Base-by-base conservation (phyloP, 2,888 invertebrate species). In the Mallateleia sp. region DNA sequence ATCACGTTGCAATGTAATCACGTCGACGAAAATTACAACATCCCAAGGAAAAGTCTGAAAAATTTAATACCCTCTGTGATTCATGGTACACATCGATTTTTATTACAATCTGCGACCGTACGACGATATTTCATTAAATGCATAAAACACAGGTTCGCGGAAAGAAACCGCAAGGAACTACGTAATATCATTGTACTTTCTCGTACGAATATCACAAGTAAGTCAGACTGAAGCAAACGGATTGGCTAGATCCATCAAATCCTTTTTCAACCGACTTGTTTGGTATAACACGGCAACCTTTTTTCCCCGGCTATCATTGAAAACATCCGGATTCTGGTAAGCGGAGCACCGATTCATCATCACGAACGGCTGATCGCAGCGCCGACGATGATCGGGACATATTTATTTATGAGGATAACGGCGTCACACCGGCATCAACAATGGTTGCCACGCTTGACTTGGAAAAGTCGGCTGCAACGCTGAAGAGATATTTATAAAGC, bases 401-500 rank as follows among this genome's bases (percentile, higher is more conserved):
- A 88, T 87, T 88, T 89, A 89, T 89, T 89, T 89, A 88, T 88
- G 86, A 89, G 84, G 72, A 85, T 85, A 88, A 88, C 87, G 85
- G 88, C 85, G 78, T 80, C 69, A 67, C 67, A 80, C 66, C 85
- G 58, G 74, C 74, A 84, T 85, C 83, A 87, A 87, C 88, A 88
- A 85, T 88, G 87, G 83, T 82, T 56, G 83, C 85, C 54, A 72
- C 67, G 83, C 79, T 85, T 84, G 78, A 71, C 85, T 88, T 85
- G 72, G 45, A 80, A 85, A 80, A 80, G 77, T 52, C 71, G 67
- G 42, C 47, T 87, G 52, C 67, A 67, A 78, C 62, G 72, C 69
- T 80, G 69, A 81, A 86, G 83, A 82, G 89, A 91, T 93, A 93
- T 93, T 92, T 93, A 92, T 92, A 92, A 92, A 91, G 91, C 89